Base-by-base conservation (phyloP, 2,888 invertebrate species). In the Cosmia pyralina region DNA sequence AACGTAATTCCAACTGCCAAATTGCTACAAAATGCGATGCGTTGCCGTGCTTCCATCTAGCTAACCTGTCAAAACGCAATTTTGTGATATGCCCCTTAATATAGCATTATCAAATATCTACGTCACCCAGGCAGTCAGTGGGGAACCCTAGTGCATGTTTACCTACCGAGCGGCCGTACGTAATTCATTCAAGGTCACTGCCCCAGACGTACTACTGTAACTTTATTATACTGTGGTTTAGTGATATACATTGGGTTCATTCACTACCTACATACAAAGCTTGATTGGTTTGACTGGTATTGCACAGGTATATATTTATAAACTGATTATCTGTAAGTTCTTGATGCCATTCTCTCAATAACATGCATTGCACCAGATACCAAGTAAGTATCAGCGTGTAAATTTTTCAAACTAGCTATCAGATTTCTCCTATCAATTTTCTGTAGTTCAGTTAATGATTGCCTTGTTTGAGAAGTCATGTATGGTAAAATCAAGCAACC, bases 281-380 rank as follows among this genome's bases (percentile, higher is more conserved):
- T 71, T 70, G 41, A 10, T n/a, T 69, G 22, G 38, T 28, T n/a
- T 73, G 28, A 34, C n/a, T 52, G 28, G 11, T 38, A 48, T 62
- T 52, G 7, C 17, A 28, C 13, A 52, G 19, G 38, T 28, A 0
- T 11, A 38, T n/a, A n/a, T n/a, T n/a, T n/a, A n/a, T 15, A 17
- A n/a, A 17, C 17, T 17, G 34, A 64, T 48, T 90, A 93, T 78
- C 90, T 88, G 79, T 92, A 91, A 44, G 83, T 84, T 90, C 90
- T 93, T 79, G 91, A 87, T 38, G 91, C 87, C 88, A 95, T 90
- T 87, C 90, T 92, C 90, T 96, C 96, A 72, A 96, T 85, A 60
- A 95, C 94, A 90, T 92, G 91, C 94, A 96, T 95, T 75, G 96
- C 96, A 83, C 96, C 94, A 75, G 96, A 92, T 67, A 95, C 94